Percentiles rank a stretch among this genome's conserved stretches.
Evolutionary conservation across 2,797 vertebrate genomes (phyloP).

Genomic region (Ptychadena robeensis): DNA sequence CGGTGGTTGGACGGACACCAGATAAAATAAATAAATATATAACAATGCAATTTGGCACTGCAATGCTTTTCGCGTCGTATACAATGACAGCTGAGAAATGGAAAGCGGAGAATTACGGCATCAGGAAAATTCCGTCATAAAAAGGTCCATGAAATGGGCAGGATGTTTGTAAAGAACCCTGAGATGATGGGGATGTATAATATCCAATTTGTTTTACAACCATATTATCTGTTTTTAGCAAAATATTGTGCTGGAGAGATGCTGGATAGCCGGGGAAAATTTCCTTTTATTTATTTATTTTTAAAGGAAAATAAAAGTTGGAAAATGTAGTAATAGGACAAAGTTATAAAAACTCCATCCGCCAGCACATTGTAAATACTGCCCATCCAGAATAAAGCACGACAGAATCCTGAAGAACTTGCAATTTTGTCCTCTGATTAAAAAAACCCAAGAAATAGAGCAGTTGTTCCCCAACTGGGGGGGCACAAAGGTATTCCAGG

Average conservation of each 20-base stretch:
- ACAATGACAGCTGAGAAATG: slow-evolving; percentile 13
- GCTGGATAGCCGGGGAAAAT: not conserved
- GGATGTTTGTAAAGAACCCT: slow-evolving; percentile 13
- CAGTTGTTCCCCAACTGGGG: too few relatives aligned
- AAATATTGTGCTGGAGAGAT: slow-evolving; percentile 12
- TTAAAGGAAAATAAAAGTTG: not conserved
- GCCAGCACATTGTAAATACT: not conserved
- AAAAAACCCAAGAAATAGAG: too few relatives aligned
- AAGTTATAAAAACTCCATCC: not conserved
- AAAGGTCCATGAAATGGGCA: not conserved
- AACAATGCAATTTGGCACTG: not conserved
- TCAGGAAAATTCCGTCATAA: not conserved
- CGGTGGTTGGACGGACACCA: not conserved
- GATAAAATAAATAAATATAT: not conserved
- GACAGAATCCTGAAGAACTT: not conserved
- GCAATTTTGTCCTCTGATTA: not conserved
- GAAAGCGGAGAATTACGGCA: not conserved
- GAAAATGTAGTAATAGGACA: not conserved
- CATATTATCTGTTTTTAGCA: slow-evolving; percentile 8
- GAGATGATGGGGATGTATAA: slow-evolving; percentile 2
- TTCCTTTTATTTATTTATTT: not conserved
- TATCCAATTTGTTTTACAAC: slow-evolving; percentile 34
- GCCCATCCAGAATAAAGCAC: not conserved
- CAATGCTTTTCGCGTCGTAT: not conserved
- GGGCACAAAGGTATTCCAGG: too few relatives aligned